phyloP scores from a whole-genome alignment of 1,140 invertebrate species.

The Calycopis cecrops region DNA sequence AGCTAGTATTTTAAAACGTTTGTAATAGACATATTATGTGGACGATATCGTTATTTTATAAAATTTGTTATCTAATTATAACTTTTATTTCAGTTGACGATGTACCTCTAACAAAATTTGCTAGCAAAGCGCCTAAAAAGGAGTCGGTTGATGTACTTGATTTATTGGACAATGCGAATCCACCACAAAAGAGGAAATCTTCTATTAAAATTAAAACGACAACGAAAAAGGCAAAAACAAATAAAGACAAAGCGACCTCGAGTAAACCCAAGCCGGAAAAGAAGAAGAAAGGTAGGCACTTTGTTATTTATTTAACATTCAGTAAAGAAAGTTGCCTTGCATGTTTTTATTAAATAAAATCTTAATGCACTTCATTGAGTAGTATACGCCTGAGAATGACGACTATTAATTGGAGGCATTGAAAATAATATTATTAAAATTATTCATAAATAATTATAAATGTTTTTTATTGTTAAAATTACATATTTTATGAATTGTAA shows the following conservation, averaged over 20 bases:
- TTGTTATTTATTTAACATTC: conserved; percentile 18
- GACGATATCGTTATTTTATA: too few relatives aligned
- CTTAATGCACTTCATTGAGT: too few relatives aligned
- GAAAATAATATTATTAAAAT: too few relatives aligned
- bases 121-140: conserved; percentile 56
- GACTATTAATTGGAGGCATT: too few relatives aligned
- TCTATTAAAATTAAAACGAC: conserved; percentile 35
- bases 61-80: background rate
- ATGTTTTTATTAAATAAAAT: background rate
- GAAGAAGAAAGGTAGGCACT: conserved; percentile 67
- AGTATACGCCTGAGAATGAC: too few relatives aligned
- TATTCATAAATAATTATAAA: too few relatives aligned
- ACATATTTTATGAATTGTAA: too few relatives aligned
- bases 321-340: conserved; percentile 10
- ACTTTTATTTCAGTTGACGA: conserved; percentile 46
- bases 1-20: too few relatives aligned
- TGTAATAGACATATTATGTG: too few relatives aligned
- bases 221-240: conserved; percentile 44
- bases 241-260: conserved; percentile 39
- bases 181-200: conserved; percentile 48
- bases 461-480: too few relatives aligned
- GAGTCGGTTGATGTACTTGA: conserved; percentile 48
- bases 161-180: conserved; percentile 47
- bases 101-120: conserved; percentile 53
- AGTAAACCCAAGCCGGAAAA: conserved; percentile 53